A percentile compares a stretch with the other conserved stretches of the same genome.
These are phyloP conservation scores for Euglossa dilemma DNA, from an alignment of 1,140 invertebrate genomes.

Conservation along the genomic window DNA sequence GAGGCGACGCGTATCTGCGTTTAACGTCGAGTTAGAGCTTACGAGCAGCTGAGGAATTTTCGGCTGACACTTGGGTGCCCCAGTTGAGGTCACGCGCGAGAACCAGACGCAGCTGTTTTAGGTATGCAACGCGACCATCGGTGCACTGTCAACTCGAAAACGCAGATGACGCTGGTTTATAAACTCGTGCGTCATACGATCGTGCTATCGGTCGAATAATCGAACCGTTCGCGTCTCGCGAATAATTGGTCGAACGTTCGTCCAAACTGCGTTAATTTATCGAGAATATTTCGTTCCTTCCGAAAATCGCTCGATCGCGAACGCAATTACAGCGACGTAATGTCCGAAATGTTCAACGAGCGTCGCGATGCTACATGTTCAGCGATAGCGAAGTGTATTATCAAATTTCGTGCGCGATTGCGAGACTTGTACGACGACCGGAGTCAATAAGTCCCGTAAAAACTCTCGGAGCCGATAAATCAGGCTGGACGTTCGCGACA, in stretches of 20 bases:
- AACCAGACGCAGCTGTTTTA: background rate
- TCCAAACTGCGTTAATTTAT: background rate
- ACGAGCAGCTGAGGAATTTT: too few relatives aligned
- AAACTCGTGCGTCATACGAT: slow-evolving; percentile 17
- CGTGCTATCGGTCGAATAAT: slow-evolving; percentile 4
- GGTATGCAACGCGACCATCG: background rate
- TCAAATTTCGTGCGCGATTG: background rate
- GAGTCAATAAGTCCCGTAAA: background rate
- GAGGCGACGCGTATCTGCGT: too few relatives aligned
- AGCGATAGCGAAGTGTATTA: background rate
- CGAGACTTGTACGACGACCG: background rate
- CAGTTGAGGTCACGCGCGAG: background rate
- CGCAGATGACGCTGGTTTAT: background rate
- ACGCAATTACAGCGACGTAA: too few relatives aligned
- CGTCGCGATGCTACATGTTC: background rate
- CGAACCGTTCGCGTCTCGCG: background rate
- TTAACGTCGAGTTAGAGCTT: too few relatives aligned
- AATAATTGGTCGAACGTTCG: background rate
- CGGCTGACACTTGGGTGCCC: too few relatives aligned
- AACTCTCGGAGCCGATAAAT: background rate
- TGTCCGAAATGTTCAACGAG: background rate
- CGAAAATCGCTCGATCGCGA: background rate
- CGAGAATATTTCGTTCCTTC: background rate
- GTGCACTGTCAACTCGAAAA: slow-evolving; percentile 5
- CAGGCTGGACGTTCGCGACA: background rate